These are phyloP conservation scores for Mesodorylaimus sp. DNA, from an alignment of 2,888 invertebrate genomes.

Conservation along the genomic window DNA sequence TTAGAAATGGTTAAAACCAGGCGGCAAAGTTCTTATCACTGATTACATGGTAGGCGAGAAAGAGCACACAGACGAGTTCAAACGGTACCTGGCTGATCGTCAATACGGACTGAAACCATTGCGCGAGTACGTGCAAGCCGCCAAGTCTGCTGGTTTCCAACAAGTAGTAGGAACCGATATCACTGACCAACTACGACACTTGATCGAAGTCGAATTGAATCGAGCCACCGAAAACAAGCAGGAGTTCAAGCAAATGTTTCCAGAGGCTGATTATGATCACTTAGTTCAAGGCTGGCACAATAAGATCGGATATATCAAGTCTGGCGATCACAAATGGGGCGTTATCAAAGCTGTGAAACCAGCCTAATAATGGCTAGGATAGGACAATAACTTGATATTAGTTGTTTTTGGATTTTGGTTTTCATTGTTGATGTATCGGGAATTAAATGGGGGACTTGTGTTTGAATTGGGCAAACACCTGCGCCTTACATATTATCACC, in stretches of 20 bases:
- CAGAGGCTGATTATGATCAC: slow-evolving; percentile 36
- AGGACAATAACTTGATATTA: no score
- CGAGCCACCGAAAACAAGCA: slow-evolving; percentile 32
- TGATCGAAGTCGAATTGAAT: slow-evolving; percentile 35
- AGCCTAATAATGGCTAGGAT: no score
- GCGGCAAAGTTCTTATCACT: slow-evolving; percentile 38
- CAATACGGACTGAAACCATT: slow-evolving; percentile 37
- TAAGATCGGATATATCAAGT: slow-evolving; percentile 32
- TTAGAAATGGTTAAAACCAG: slow-evolving; percentile 39
- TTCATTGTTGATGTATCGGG: no score
- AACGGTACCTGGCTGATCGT: slow-evolving; percentile 37
- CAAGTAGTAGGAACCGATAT: slow-evolving; percentile 37
- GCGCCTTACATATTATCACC: no score
- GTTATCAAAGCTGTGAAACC: slow-evolving; percentile 24
- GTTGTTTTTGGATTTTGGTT: no score
- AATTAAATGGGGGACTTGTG: no score
- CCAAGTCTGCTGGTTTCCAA: slow-evolving; percentile 37
- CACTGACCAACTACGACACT: slow-evolving; percentile 36
- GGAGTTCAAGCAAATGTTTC: slow-evolving; percentile 37
- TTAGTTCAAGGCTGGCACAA: slow-evolving; percentile 37
- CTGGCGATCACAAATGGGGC: slow-evolving; percentile 37
- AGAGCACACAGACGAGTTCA: slow-evolving; percentile 35
- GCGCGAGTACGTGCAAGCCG: slow-evolving; percentile 33
- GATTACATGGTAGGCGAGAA: slow-evolving; percentile 40
- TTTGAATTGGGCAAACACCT: no score